Conservation (phyloP, 2,888 invertebrate genomes). For the Clusia tigrina region DNA sequence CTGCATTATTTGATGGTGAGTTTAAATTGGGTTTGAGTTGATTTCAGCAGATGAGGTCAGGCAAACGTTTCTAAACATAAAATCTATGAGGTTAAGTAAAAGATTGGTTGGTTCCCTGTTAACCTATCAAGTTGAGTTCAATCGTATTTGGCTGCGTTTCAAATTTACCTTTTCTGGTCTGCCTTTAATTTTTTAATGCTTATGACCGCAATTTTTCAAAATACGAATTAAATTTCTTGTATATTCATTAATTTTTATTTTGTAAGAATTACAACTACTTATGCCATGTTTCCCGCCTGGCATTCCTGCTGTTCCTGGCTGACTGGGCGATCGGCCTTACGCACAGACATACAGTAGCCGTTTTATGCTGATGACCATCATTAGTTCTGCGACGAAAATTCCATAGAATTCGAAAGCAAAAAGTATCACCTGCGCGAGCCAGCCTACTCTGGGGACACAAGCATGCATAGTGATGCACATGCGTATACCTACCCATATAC, state of each 20-base stretch:
- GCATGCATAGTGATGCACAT: conserved; percentile 24
- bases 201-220: neutral
- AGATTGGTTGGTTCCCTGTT: too few species aligned
- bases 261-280: neutral
- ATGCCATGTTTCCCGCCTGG: too few species aligned
- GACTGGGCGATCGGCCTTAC: neutral
- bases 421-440: conserved; percentile 45
- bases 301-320: too few species aligned
- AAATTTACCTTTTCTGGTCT: too few species aligned
- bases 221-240: conserved; percentile 42
- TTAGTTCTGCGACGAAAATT: conserved; percentile 56
- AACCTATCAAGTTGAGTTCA: too few species aligned
- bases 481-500: neutral
- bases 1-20: too few species aligned
- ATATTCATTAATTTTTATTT: conserved; percentile 32
- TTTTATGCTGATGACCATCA: conserved; percentile 51
- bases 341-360: conserved; percentile 43
- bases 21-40: too few species aligned
- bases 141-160: too few species aligned
- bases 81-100: too few species aligned
- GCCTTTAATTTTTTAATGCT: too few species aligned
- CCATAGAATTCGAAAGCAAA: conserved; percentile 46
- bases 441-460: conserved; percentile 50
- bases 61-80: too few species aligned
- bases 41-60: too few species aligned